phyloP scores from a whole-genome alignment of 2,797 vertebrate species.

The Perdix hodgsoniae region DNA sequence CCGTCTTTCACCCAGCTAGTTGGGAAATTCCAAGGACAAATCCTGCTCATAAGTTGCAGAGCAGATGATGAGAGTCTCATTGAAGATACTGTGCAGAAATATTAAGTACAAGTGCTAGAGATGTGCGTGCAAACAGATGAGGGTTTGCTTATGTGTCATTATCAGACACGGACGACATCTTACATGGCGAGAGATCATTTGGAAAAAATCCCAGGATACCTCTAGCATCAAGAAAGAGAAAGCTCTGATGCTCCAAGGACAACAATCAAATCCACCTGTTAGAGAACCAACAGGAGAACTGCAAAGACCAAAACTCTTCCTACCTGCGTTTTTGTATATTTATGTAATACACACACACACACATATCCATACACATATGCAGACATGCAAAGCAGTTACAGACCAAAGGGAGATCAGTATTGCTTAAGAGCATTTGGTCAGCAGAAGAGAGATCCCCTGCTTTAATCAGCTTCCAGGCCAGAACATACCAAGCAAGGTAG shows the following conservation, averaged over 20 bases:
- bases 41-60: constrained; percentile 42
- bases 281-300: neutral
- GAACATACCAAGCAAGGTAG: neutral
- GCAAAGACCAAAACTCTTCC: neutral
- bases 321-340: neutral
- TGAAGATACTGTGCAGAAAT: neutral
- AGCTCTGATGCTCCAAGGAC: neutral
- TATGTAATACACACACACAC: neutral
- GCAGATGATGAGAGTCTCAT: neutral
- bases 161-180: neutral
- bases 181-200: constrained; percentile 31
- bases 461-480: neutral
- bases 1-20: neutral
- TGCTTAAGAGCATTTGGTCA: neutral
- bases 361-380: neutral
- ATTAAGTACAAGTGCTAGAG: neutral
- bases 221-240: neutral
- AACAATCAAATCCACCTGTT: constrained; percentile 31
- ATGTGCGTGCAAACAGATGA: constrained; percentile 13
- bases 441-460: neutral
- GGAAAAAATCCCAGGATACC: constrained; percentile 4
- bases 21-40: constrained; percentile 28
- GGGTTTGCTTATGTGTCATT: constrained; percentile 27
- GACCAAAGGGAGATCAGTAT: neutral
- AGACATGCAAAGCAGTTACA: neutral